phyloP scores from a whole-genome alignment of 2,113 vertebrate genomes.

The Eolophus roseicapilla region DNA sequence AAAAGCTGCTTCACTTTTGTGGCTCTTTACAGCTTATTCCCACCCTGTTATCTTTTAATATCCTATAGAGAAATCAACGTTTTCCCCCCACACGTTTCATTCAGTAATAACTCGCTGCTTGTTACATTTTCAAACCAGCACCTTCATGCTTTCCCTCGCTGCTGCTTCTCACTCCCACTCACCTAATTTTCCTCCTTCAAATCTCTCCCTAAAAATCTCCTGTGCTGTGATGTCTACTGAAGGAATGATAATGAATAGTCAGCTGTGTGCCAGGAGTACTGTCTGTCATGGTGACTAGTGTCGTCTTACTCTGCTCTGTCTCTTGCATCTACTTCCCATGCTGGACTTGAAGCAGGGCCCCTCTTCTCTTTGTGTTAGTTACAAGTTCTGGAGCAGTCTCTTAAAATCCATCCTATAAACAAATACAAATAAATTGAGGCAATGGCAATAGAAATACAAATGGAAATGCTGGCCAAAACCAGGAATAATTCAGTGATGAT shows the following conservation, averaged over 20 bases:
- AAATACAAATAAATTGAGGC: neutral
- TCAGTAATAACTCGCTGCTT: slow-evolving; percentile 62
- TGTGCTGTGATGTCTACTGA: slow-evolving; percentile 53
- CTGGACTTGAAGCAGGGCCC: neutral
- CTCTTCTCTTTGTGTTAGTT: neutral
- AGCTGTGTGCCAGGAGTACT: slow-evolving; percentile 27
- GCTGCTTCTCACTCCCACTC: slow-evolving; percentile 65
- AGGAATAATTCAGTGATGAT: slow-evolving; percentile 33
- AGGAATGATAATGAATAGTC: slow-evolving; percentile 55
- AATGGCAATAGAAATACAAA: neutral
- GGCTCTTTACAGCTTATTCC: slow-evolving; percentile 59
- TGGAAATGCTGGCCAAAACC: neutral
- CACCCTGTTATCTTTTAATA: slow-evolving; percentile 55
- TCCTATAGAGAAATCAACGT: slow-evolving; percentile 7
- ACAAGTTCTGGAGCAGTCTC: neutral
- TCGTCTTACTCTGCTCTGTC: neutral
- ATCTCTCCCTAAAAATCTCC: slow-evolving; percentile 62
- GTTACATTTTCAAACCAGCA: slow-evolving; percentile 63
- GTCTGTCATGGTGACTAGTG: slow-evolving; percentile 28
- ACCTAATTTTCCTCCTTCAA: slow-evolving; percentile 63
- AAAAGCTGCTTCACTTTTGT: slow-evolving; percentile 38
- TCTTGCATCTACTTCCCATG: neutral
- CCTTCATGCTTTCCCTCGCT: slow-evolving; percentile 62
- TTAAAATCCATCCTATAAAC: neutral
- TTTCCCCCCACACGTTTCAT: slow-evolving; percentile 63